Evolutionary conservation across 2,888 invertebrate species (phyloP), one percentile per base, ranked within the genome.

Genomic region (Nemapogon koenigi): DNA sequence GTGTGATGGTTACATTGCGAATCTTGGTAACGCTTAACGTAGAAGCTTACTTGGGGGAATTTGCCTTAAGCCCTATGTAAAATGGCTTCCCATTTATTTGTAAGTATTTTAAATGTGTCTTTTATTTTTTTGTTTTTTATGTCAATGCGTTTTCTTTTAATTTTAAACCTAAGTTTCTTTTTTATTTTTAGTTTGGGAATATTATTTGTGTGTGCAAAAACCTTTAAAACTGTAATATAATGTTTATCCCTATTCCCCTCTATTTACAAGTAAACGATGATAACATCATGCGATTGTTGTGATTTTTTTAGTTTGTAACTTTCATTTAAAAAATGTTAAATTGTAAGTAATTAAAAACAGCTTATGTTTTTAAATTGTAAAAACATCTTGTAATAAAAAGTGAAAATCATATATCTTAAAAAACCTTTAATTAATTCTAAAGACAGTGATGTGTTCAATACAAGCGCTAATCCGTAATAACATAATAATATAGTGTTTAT

Each of bases 31-130:
- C 54, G 49, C 50, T 50, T 46, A 45, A 43, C 52, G 49, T 49
- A 49, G 49, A 49, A 49, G 51, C 49, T 46, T 45, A 46, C 45
- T 44, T 48, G 49, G 45, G 47, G 49, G 51, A 25, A 8, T 3
- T 48, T 51, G 46, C 49, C 50, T 52, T 51, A n/a, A 16, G 35
- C 38, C 52, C 51, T 57, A 56, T 55, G 49, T 62, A 66, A 40
- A 52, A 75, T 75, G 75, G 71, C 67, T 59, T 61, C 60, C 57
- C 60, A 54, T 46, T 52, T 66, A 49, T 60, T 67, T 53, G 75
- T 75, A 62, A 75, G 75, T 75, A 67, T 13, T 22, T 31, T 13
- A 1, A 13, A 8, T 22, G 17, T 37, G 19, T 22, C 15, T 14
- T 18, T 16, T 31, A 46, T 27, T 14, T 15, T 8, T 19, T 13